Base-by-base conservation (phyloP, 1,140 invertebrate species). In the Oncopodura yosiiana region DNA sequence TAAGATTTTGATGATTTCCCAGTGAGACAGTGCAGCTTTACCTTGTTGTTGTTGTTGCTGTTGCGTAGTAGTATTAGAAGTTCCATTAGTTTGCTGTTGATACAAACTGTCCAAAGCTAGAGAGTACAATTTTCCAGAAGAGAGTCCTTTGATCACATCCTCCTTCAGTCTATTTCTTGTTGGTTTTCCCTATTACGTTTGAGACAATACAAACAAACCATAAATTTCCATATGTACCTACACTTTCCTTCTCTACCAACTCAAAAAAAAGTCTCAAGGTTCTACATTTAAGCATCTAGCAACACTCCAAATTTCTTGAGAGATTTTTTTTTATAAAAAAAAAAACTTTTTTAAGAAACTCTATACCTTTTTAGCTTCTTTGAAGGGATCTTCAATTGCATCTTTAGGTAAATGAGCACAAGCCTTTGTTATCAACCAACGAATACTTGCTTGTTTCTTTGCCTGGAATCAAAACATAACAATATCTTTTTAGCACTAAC, bases 1-100 rank as follows among this genome's bases (percentile, higher is more conserved):
- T 32, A 63, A 37, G 34, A 63, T 58, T 45, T 63, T 63, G 34
- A 63, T 63, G 26, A 63, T 63, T 49, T 63, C 62, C 62, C 62
- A 63, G 37, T 58, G 58, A 14, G 46, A 43, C 5, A 60, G 8
- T 8, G 30, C 30, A 9, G 30, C 19, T 38, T 34, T 27, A 30
- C 19, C 19, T 43, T 52, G 34, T 24, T 16, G 16, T 45, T 27
- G 37, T 29, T 52, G 21, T 14, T 49, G 27, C 21, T 49, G 32
- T 18, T 49, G 21, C 16, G 29, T 29, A n/a, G 3, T 12, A 9
- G 16, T 49, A 23, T 4, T 8, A 8, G 23, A 8, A 39, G 5
- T 32, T 32, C 30, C 4, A 23, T n/a, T 21, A 16, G 27, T 26
- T n/a, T 38, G 19, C 21, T 43, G 32, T 48, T 44, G 36, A 16